These are phyloP conservation scores for Euzetes globulus DNA, from an alignment of 2,888 invertebrate species.

Conservation along the genomic window DNA sequence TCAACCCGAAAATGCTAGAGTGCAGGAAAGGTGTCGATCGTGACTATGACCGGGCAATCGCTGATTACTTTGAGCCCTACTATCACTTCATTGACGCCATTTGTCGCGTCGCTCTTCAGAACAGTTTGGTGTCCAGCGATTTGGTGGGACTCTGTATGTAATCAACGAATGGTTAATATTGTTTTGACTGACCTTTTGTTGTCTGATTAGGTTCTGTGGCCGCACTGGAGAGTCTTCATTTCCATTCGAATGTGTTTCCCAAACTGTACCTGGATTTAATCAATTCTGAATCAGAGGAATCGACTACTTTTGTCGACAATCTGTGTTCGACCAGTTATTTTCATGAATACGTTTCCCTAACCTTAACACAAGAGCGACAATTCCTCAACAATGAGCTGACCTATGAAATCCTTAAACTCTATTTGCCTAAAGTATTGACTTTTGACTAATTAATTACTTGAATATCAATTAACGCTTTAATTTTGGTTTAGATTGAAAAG, in stretches of 20 bases:
- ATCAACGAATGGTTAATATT: not conserved
- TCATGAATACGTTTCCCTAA: constrained; percentile 81
- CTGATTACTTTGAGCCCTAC: constrained; percentile 74
- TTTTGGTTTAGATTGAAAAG: constrained; percentile 17
- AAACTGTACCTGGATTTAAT: constrained; percentile 85
- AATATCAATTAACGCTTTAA: no score
- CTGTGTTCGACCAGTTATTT: constrained; percentile 56
- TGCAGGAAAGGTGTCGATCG: constrained; percentile 57
- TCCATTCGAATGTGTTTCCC: constrained; percentile 80
- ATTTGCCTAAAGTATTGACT: constrained; percentile 69
- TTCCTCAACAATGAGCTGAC: constrained; percentile 75
- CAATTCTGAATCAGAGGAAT: constrained; percentile 55
- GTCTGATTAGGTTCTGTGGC: constrained; percentile 60
- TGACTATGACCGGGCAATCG: constrained; percentile 65
- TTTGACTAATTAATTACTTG: not conserved
- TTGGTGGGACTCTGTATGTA: constrained; percentile 66
- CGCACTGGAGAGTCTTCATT: constrained; percentile 78
- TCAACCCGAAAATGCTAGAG: constrained; percentile 55
- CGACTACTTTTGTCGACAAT: constrained; percentile 22
- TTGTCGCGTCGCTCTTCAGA: constrained; percentile 79
- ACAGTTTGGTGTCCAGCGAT: constrained; percentile 75
- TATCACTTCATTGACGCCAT: constrained; percentile 78
- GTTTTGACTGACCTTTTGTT: not conserved
- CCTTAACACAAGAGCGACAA: constrained; percentile 73
- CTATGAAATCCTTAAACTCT: constrained; percentile 75